Conservation (phyloP, 2,888 invertebrate genomes). For the Clanis bilineata region DNA sequence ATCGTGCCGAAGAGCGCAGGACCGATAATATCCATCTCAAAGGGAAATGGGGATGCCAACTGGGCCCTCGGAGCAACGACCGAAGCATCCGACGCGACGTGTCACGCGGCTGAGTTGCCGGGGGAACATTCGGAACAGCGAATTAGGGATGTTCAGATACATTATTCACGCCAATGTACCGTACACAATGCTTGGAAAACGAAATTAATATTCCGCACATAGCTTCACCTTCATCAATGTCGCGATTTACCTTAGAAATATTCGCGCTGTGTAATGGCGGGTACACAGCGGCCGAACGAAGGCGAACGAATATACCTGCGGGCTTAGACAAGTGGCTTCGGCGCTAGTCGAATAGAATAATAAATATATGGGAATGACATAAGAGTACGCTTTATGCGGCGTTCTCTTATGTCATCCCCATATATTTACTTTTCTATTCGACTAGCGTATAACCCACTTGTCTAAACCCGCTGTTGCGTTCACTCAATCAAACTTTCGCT, state of each 20-base stretch:
- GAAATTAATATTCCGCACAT: not conserved
- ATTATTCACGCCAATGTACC: constrained; percentile 35
- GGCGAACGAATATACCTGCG: no score
- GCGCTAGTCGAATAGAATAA: no score
- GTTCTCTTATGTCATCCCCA: no score
- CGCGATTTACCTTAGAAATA: not conserved
- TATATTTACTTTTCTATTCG: no score
- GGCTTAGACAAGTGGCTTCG: no score
- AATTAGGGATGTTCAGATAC: constrained; percentile 54
- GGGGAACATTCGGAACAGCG: constrained; percentile 42
- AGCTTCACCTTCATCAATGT: not conserved
- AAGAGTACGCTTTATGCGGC: no score
- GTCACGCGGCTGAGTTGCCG: constrained; percentile 14
- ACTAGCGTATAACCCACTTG: no score
- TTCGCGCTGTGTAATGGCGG: not conserved
- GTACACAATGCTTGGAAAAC: not conserved
- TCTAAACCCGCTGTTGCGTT: no score
- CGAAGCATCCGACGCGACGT: constrained; percentile 31
- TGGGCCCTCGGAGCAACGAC: constrained; percentile 43
- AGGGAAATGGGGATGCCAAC: constrained; percentile 50
- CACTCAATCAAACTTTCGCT: no score
- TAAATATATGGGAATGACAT: no score
- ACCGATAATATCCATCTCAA: constrained; percentile 54
- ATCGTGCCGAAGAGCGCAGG: constrained; percentile 45
- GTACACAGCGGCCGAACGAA: no score